These are phyloP conservation scores for Tichodroma muraria DNA, from an alignment of 2,113 vertebrate species.

Conservation along the genomic window DNA sequence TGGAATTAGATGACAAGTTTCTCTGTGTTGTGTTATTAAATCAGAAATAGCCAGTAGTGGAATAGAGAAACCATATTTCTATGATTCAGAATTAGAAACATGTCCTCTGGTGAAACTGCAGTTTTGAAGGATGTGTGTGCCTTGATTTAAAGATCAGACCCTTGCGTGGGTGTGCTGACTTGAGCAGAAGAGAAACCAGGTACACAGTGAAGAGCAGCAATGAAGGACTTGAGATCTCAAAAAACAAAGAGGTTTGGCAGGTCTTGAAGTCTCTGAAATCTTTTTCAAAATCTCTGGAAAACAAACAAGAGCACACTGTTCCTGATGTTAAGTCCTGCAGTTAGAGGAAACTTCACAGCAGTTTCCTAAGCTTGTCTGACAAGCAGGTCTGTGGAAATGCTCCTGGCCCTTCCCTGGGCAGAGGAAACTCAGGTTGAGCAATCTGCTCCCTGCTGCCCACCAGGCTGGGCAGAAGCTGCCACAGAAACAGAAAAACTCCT, in stretches of 20 bases:
- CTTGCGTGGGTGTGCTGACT: neutral
- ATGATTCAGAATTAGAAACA: neutral
- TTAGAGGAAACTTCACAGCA: neutral
- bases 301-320: neutral
- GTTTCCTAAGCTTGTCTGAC: neutral
- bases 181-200: neutral
- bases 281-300: neutral
- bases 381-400: neutral
- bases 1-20: neutral
- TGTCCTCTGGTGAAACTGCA: neutral
- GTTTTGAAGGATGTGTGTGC: neutral
- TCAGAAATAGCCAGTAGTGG: neutral
- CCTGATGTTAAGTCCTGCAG: neutral
- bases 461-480: neutral
- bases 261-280: neutral
- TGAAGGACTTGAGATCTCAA: neutral
- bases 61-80: neutral
- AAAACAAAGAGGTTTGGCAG: neutral
- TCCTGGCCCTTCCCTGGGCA: neutral
- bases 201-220: neutral
- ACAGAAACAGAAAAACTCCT: neutral
- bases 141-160: neutral
- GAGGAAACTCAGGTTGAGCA: neutral
- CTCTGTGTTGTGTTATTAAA: neutral
- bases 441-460: neutral